These are phyloP conservation scores for Procavia capensis DNA, from an alignment of 2,113 vertebrate species.

Conservation along the genomic window DNA sequence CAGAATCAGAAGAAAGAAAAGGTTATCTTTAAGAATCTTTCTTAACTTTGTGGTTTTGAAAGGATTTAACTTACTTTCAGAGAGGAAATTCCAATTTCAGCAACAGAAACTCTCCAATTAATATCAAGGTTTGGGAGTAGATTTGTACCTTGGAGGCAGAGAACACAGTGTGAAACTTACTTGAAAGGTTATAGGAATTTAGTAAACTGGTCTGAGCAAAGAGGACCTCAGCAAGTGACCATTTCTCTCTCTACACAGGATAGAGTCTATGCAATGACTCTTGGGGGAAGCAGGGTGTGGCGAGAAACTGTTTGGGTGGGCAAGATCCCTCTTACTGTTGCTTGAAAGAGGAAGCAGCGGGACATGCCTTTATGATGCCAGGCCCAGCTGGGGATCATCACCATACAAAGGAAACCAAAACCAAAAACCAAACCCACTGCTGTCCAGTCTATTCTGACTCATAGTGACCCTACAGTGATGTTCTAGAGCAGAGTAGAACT, in stretches of 20 bases:
- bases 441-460: no score
- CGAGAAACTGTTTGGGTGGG: neutral
- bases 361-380: neutral
- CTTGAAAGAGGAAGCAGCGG: neutral
- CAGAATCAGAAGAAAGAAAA: conserved; percentile 22
- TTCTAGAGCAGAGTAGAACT: no score
- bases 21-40: conserved; percentile 28
- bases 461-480: no score
- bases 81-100: neutral
- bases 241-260: conserved; percentile 38
- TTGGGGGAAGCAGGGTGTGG: neutral
- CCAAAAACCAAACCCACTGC: no score
- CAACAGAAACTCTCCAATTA: neutral
- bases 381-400: neutral
- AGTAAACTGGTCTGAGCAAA: conserved; percentile 10
- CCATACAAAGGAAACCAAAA: neutral
- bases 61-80: neutral
- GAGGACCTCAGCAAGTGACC: neutral
- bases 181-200: conserved; percentile 39
- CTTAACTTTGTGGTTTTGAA: conserved; percentile 34
- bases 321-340: neutral
- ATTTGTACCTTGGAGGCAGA: neutral
- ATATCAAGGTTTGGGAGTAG: neutral
- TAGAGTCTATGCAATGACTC: neutral
- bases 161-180: neutral